These are phyloP conservation scores for Lepus europaeus DNA, from an alignment of 2,113 vertebrate genomes.

Conservation along the genomic window DNA sequence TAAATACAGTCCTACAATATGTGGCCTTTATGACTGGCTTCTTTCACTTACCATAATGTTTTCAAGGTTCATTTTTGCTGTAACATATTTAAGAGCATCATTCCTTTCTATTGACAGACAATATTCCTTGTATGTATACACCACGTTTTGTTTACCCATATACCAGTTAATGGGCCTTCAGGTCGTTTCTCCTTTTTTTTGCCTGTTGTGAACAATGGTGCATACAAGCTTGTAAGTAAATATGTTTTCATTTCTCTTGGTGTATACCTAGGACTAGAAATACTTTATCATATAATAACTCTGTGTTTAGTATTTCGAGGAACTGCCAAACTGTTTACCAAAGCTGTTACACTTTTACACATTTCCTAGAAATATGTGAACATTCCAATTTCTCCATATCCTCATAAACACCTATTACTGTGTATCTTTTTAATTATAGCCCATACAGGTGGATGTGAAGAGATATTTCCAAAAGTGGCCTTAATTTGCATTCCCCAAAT, in stretches of 20 bases:
- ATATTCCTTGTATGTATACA: neutral
- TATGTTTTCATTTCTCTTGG: constrained; percentile 1
- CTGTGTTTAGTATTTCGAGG: neutral
- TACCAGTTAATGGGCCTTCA: neutral
- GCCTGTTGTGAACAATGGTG: neutral
- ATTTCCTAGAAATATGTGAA: neutral
- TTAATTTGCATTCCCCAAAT: neutral
- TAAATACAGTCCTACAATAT: neutral
- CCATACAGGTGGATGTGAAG: neutral
- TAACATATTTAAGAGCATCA: neutral
- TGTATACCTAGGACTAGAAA: neutral
- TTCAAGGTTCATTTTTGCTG: neutral
- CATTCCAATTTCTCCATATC: neutral
- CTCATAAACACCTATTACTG: neutral
- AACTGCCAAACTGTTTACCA: neutral
- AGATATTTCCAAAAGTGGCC: neutral
- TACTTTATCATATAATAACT: neutral
- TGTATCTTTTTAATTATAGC: neutral
- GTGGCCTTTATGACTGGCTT: neutral
- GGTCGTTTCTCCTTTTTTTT: neutral
- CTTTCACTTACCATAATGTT: neutral
- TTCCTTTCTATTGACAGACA: neutral
- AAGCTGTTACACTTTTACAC: neutral
- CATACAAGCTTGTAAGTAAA: neutral
- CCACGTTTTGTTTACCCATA: neutral